Percentiles rank a stretch among this genome's conserved stretches.
These are phyloP conservation scores for Sapayoa aenigma DNA, from an alignment of 2,113 vertebrate genomes.

Conservation along the genomic window DNA sequence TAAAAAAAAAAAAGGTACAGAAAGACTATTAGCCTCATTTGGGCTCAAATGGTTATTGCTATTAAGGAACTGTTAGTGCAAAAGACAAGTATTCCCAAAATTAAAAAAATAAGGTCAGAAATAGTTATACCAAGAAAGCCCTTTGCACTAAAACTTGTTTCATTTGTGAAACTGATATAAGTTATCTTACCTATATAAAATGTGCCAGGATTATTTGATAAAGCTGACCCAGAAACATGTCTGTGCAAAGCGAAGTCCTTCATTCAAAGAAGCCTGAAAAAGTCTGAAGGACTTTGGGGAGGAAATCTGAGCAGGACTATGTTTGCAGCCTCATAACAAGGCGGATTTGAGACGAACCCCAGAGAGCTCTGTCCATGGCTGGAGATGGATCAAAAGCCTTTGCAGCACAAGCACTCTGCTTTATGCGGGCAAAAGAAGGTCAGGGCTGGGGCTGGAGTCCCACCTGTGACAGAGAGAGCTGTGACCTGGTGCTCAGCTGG, in stretches of 20 bases:
- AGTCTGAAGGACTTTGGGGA: neutral
- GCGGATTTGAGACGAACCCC: neutral
- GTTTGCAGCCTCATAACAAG: neutral
- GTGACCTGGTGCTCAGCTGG: neutral
- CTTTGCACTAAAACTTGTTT: neutral
- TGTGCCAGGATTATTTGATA: neutral
- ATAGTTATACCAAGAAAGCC: neutral
- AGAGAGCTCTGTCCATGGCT: neutral
- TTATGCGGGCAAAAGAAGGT: rapidly evolving
- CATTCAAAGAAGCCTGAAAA: neutral
- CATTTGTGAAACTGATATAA: neutral
- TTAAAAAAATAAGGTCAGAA: neutral
- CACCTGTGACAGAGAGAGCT: neutral
- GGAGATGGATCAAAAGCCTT: neutral
- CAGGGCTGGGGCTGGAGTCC: neutral
- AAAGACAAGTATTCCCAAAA: neutral
- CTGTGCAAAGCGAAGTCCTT: neutral
- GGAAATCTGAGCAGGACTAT: neutral
- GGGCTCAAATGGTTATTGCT: neutral
- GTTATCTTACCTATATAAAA: neutral
- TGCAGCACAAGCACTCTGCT: neutral
- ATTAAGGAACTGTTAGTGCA: neutral
- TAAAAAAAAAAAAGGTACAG: neutral
- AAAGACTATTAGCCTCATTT: neutral
- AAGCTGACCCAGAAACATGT: neutral